phyloP scores from a whole-genome alignment of 2,113 vertebrate species.

The Channa maculata region DNA sequence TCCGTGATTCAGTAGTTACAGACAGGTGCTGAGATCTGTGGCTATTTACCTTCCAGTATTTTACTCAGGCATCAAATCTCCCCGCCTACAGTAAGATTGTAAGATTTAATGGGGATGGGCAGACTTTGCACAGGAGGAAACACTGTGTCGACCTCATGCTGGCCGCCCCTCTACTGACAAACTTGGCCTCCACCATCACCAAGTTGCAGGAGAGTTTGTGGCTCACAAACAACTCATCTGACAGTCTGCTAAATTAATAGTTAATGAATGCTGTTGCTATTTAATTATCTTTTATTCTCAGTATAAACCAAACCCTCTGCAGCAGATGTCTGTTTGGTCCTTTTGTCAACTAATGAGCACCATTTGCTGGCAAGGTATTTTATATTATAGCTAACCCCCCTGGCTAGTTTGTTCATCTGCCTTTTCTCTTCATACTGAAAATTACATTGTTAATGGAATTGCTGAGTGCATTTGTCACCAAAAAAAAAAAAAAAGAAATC shows the following conservation, averaged over 20 bases:
- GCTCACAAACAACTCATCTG: constrained; percentile 10
- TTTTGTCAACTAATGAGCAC: constrained; percentile 20
- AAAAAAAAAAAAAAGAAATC: not conserved
- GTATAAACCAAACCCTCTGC: constrained; percentile 13
- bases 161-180: not conserved
- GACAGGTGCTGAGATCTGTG: not conserved
- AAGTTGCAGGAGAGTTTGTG: constrained; percentile 8
- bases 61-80: not conserved
- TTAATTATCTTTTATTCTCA: constrained; percentile 8
- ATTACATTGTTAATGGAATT: constrained; percentile 4
- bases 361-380: constrained; percentile 13
- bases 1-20: not conserved
- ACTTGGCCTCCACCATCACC: not conserved
- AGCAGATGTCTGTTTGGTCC: constrained; percentile 24
- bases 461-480: constrained; percentile 25
- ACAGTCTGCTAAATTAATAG: constrained; percentile 8
- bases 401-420: constrained; percentile 9
- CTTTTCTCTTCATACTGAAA: not conserved
- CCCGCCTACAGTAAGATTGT: not conserved
- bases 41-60: not conserved
- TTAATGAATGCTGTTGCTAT: constrained; percentile 29
- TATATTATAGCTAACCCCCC: not conserved
- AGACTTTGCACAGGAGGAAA: not conserved
- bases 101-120: not conserved
- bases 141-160: not conserved